Evolutionary conservation across 2,797 vertebrate genomes (phyloP).

Genomic region (Danio aesculapii): DNA sequence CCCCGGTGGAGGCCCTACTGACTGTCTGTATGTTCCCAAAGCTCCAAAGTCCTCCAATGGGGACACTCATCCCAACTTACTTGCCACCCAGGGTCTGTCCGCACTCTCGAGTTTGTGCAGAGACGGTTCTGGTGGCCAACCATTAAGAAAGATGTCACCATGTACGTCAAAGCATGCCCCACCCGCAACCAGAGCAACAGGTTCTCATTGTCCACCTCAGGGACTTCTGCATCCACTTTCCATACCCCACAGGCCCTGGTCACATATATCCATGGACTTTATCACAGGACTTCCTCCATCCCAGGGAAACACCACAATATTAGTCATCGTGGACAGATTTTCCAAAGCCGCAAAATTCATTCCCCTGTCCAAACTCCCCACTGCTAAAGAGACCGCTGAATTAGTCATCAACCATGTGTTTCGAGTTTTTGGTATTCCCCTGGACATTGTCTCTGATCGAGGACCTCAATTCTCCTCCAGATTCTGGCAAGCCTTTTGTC

Average conservation of each 20-base stretch:
- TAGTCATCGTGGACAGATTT: too few relatives aligned
- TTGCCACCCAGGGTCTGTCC: neutral
- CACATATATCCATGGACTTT: conserved; percentile 2
- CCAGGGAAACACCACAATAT: too few relatives aligned
- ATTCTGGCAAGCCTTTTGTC: too few relatives aligned
- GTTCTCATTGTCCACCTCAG: neutral
- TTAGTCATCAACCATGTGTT: too few relatives aligned
- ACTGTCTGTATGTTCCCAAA: neutral
- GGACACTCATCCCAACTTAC: neutral
- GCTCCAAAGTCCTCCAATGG: neutral
- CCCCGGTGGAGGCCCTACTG: too few relatives aligned
- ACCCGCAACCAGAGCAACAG: neutral
- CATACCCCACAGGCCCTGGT: neutral
- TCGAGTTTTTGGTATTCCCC: too few relatives aligned
- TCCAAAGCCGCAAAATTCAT: too few relatives aligned
- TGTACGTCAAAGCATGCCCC: neutral
- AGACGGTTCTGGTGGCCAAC: neutral
- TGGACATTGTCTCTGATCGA: too few relatives aligned
- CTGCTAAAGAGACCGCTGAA: too few relatives aligned
- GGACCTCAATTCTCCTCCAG: too few relatives aligned
- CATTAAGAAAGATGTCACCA: neutral
- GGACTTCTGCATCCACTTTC: neutral
- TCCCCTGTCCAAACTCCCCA: too few relatives aligned
- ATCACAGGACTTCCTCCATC: neutral
- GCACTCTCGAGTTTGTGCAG: neutral